Evolutionary conservation across 2,888 invertebrate species (phyloP), one percentile per base, ranked within the genome.

Genomic region (Coelinius sp.): DNA sequence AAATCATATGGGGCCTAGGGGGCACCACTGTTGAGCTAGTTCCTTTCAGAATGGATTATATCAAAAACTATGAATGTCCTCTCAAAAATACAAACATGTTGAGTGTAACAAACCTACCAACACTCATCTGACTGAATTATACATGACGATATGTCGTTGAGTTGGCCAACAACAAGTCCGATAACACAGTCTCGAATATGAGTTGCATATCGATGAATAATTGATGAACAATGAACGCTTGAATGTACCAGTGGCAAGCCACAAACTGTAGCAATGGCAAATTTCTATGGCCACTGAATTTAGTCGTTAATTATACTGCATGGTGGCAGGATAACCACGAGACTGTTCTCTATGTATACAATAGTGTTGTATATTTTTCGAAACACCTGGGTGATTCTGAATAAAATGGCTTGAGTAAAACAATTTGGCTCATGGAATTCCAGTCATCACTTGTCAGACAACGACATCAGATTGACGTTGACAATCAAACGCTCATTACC

Each of bases 381-480:
- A 49, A 81, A 83, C 83, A 81, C 81, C 79, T 79, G 79, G 79
- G 76, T 81, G 83, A 82, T 83, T n/a, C 80, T 77, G 73, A 79
- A 81, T 80, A 79, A 80, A 83, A 83, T 81, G 78, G 79, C 77
- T 71, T 71, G 78, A 74, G 77, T 73, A 76, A 71, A 68, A 68
- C 44, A 72, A 41, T 52, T 38, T 63, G 71, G 67, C 56, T 44
- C 59, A 71, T 71, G 64, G 74, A 74, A 68, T 73, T 74, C 73
- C 73, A 72, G 71, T 71, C 66, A 70, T 75, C 62, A 70, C 64
- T 62, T 62, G 41, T 27, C 66, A 27, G n/a, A n/a, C n/a, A n/a
- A n/a, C n/a, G n/a, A n/a, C n/a, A n/a, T n/a, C n/a, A n/a, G n/a
- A n/a, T n/a, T n/a, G n/a, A n/a, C n/a, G n/a, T n/a, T n/a, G n/a